Evolutionary conservation across 2,888 invertebrate species (phyloP), one percentile per base, ranked within the genome.

Genomic region (Dryomyza anilis): DNA sequence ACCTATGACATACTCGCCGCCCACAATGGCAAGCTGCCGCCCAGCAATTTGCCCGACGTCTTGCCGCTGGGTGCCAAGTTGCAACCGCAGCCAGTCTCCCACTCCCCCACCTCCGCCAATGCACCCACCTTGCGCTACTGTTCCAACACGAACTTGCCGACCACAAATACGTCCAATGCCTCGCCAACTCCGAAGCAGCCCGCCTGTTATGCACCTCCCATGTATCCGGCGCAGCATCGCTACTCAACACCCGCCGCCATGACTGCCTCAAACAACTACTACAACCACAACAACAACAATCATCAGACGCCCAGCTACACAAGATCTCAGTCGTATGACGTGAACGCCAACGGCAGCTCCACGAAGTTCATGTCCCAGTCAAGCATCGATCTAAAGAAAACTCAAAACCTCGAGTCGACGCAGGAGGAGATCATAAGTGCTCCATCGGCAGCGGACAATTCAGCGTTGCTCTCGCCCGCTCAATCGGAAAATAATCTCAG

Each of bases 11-110:
- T 74, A 63, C 69, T 75, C 70, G 66, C 67, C n/a, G 66, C 67
- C n/a, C 70, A 66, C 25, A 70, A 72, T 59, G 73, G 75, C n/a
- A 81, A 77, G 60, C 67, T 82, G 72, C 81, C 83, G 72, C 81
- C 83, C 70, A 83, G 83, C 66, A 84, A 86, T 72, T 74, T 87
- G 67, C 87, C 87, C 8, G 87, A 87, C 75, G 86, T 87, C 12
- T 76, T 87, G 65, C 87, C 87, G n/a, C 80, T 86, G 65, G 86
- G 86, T 55, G 87, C 84, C 3, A 87, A 87, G 74, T 78, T 81
- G 64, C 81, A 81, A 56, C 76, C 66, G 25, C 74, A 73, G 56
- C 71, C 74, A 50, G 16, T 16, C 10, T 19, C 48, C 16, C 48
- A 48, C 19, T 75, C 78, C 16, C 77, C 77, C 19, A 74, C 73